These are phyloP conservation scores for Sitophilus oryzae DNA, from an alignment of 1,140 invertebrate species.

Conservation along the genomic window DNA sequence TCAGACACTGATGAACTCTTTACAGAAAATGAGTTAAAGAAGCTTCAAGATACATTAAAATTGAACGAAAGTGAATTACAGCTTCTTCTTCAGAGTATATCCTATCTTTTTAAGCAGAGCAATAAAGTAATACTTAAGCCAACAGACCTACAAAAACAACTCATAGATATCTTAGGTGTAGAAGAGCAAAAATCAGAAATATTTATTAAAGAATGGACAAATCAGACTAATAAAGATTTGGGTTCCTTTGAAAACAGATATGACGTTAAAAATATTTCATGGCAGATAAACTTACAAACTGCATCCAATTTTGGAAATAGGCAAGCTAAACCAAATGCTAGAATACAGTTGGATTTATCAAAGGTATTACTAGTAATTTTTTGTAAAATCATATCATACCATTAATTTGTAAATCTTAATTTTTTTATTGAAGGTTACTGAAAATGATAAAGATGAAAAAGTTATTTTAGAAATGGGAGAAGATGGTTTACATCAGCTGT, in stretches of 20 bases:
- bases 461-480: constrained; percentile 33
- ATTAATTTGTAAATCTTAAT: neutral
- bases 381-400: neutral
- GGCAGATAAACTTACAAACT: constrained; percentile 37
- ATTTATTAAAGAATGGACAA: constrained; percentile 38
- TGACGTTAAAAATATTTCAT: constrained; percentile 33
- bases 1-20: constrained; percentile 26
- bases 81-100: constrained; percentile 34
- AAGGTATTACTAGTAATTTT: constrained; percentile 12
- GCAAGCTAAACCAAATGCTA: constrained; percentile 23
- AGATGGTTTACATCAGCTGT: constrained; percentile 33
- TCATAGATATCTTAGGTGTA: constrained; percentile 32
- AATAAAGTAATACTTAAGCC: constrained; percentile 38
- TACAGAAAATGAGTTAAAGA: constrained; percentile 30
- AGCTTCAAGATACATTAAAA: constrained; percentile 30
- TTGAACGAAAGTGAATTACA: constrained; percentile 27
- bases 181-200: constrained; percentile 35
- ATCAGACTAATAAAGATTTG: constrained; percentile 32
- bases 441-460: constrained; percentile 25
- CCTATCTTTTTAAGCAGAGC: constrained; percentile 36
- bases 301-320: constrained; percentile 28
- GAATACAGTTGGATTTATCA: constrained; percentile 32
- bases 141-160: constrained; percentile 33
- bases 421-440: constrained; percentile 8
- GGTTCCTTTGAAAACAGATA: constrained; percentile 35